Percentiles rank a stretch among this genome's conserved stretches.
phyloP scores from a whole-genome alignment of 2,113 vertebrate species.

The Coptodon bakossiorum region DNA sequence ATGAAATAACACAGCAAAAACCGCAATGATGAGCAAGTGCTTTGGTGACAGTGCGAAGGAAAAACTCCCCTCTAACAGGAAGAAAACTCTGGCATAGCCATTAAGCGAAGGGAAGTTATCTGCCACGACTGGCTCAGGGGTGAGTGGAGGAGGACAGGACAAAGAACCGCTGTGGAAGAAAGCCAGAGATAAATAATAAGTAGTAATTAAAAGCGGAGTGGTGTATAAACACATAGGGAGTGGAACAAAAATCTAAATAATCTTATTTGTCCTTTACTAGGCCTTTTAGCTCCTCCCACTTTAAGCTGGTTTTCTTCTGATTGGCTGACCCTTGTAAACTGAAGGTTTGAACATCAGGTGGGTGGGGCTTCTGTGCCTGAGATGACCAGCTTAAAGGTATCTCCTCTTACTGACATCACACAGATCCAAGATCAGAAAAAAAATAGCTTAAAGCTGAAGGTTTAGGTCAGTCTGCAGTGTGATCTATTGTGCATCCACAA shows the following conservation, averaged over 20 bases:
- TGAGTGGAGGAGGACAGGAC: background rate
- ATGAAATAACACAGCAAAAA: background rate
- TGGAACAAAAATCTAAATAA: background rate
- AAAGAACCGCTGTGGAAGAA: background rate
- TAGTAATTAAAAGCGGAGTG: background rate
- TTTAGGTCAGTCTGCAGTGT: accelerated
- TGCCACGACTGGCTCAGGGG: accelerated
- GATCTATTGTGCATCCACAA: accelerated
- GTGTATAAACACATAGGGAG: accelerated
- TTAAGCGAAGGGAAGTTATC: background rate
- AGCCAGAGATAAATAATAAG: background rate
- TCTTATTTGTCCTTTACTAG: accelerated
- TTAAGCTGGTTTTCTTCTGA: accelerated
- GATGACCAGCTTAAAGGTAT: accelerated
- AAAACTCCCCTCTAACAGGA: background rate
- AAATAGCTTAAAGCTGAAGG: accelerated
- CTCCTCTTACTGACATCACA: background rate
- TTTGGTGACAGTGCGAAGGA: background rate
- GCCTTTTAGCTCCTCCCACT: accelerated
- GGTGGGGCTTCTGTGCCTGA: background rate
- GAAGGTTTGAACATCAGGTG: background rate
- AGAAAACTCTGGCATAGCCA: background rate
- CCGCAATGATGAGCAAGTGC: accelerated
- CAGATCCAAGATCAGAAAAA: background rate
- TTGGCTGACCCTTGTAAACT: background rate